phyloP scores from a whole-genome alignment of 2,797 vertebrate genomes.

The Darevskia mixta region DNA sequence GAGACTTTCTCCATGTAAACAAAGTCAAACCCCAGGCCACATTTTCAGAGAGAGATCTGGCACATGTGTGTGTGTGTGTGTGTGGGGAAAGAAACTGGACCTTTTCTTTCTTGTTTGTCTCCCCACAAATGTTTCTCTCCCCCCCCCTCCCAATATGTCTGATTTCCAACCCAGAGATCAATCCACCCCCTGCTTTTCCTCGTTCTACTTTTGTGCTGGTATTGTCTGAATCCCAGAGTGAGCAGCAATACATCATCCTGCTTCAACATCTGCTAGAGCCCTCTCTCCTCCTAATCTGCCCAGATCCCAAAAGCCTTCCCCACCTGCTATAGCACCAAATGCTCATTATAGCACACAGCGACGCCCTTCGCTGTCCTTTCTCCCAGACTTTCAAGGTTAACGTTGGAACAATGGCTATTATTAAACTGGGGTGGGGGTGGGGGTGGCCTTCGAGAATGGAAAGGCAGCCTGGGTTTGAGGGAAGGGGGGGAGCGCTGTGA shows the following conservation, averaged over 20 bases:
- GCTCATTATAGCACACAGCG: conserved; percentile 83
- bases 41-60: conserved; percentile 66
- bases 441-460: conserved; percentile 71
- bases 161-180: conserved; percentile 77
- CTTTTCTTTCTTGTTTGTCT: conserved; percentile 7
- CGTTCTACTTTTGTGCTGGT: conserved; percentile 80
- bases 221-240: conserved; percentile 87
- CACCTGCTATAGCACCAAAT: conserved; percentile 85
- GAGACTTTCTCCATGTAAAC: conserved; percentile 50
- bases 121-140: not conserved
- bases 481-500: conserved; percentile 76
- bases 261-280: conserved; percentile 89
- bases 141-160: conserved; percentile 57
- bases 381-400: conserved; percentile 83
- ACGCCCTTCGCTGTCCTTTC: conserved; percentile 83
- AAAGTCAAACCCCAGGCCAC: conserved; percentile 61
- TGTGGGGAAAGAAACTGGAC: conserved; percentile 57
- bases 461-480: conserved; percentile 66
- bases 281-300: conserved; percentile 86
- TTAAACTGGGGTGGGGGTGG: conserved; percentile 73
- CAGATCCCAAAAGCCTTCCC: conserved; percentile 88
- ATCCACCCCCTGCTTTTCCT: conserved; percentile 71
- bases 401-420: conserved; percentile 84
- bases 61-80: conserved; percentile 36
- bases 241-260: conserved; percentile 88